These are phyloP conservation scores for Coecobrya sp. DNA, from an alignment of 2,888 invertebrate species.

Conservation along the genomic window DNA sequence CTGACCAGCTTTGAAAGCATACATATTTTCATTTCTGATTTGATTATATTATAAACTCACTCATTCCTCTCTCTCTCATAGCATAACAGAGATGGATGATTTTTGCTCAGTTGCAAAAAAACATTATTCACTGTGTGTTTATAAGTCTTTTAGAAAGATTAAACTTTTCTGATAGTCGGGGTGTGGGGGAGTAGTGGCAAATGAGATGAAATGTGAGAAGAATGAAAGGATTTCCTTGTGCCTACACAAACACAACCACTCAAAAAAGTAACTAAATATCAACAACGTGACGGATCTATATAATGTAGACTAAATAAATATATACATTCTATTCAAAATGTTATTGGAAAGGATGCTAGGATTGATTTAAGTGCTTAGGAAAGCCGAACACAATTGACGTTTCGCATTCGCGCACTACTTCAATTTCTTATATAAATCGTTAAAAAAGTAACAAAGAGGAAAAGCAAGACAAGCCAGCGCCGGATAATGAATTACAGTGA, in stretches of 20 bases:
- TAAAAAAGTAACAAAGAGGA: too few species aligned
- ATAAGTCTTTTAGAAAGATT: neutral
- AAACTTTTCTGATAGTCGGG: neutral
- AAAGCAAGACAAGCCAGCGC: too few species aligned
- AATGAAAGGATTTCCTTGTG: conserved; percentile 75
- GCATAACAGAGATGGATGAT: too few species aligned
- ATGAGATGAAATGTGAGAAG: conserved; percentile 13
- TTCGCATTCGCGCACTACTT: too few species aligned
- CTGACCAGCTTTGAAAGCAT: conserved; percentile 70
- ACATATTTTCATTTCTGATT: neutral
- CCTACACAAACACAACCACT: neutral
- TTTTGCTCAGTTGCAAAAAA: neutral
- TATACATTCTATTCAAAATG: neutral
- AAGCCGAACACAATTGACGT: neutral
- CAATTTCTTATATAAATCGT: too few species aligned
- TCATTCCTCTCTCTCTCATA: neutral
- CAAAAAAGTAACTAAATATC: neutral
- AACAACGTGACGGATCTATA: neutral
- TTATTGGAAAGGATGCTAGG: neutral
- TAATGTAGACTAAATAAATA: neutral
- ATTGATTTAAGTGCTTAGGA: neutral
- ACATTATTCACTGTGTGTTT: neutral
- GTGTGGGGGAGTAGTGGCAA: conserved; percentile 3
- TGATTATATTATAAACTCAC: neutral
- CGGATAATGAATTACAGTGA: too few species aligned